Evolutionary conservation across 2,888 invertebrate genomes (phyloP).

Genomic region (Campoletis raptor): DNA sequence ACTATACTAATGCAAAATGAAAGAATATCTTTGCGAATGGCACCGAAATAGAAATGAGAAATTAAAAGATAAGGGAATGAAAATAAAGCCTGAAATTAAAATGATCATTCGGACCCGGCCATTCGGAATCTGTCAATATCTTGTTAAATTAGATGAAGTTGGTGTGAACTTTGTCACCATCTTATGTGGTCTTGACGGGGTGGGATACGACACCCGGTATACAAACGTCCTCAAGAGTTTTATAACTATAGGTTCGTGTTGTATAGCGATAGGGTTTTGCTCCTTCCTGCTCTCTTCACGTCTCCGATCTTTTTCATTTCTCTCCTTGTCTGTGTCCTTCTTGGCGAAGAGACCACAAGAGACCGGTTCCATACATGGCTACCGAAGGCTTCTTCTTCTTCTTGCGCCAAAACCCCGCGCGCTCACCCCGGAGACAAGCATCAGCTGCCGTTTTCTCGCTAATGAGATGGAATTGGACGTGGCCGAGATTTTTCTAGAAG

Average conservation of each 20-base stretch:
- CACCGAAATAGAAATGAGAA: neutral
- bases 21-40: constrained; percentile 39
- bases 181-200: constrained; percentile 32
- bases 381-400: constrained; percentile 81
- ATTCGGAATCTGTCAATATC: neutral
- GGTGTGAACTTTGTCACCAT: neutral
- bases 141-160: constrained; percentile 12
- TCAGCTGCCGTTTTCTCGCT: constrained; percentile 84
- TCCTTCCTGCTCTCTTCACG: constrained; percentile 59
- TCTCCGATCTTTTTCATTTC: constrained; percentile 49
- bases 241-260: constrained; percentile 47
- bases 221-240: constrained; percentile 51
- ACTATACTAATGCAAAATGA: constrained; percentile 51
- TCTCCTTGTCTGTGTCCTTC: constrained; percentile 17
- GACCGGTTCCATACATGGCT: constrained; percentile 85
- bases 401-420: constrained; percentile 79
- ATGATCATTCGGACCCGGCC: neutral
- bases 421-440: constrained; percentile 82
- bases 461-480: constrained; percentile 85
- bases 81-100: neutral
- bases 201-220: constrained; percentile 70
- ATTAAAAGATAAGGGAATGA: neutral
- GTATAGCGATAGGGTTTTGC: constrained; percentile 67
- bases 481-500: constrained; percentile 85
- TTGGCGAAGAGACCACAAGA: constrained; percentile 77